Evolutionary conservation across 2,113 vertebrate genomes (phyloP).

Genomic region (Triplophysa rosa): DNA sequence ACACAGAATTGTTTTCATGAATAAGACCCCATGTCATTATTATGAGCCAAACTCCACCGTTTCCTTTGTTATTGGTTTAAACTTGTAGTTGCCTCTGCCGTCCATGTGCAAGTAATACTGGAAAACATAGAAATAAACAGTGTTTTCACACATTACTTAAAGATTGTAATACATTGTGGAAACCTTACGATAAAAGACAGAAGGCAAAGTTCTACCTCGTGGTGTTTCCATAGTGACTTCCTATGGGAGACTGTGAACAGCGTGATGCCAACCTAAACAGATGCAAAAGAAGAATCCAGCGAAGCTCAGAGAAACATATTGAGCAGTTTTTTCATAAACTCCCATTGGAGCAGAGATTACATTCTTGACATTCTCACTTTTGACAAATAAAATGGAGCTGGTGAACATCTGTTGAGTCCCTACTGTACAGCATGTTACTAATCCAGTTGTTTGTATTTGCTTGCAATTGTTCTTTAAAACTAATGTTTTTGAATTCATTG

Average conservation of each 20-base stretch:
- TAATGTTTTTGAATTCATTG: background rate
- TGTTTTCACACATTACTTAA: background rate
- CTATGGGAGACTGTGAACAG: conserved; percentile 97
- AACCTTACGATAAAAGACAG: background rate
- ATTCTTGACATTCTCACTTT: background rate
- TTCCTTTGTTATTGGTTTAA: conserved; percentile 94
- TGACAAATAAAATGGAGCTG: background rate
- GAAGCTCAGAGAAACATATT: background rate
- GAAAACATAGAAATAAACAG: background rate
- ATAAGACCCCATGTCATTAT: conserved; percentile 12
- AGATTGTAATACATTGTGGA: background rate
- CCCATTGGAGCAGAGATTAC: background rate
- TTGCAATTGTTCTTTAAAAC: background rate
- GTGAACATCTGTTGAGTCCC: no score
- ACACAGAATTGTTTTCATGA: background rate
- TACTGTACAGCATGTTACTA: background rate
- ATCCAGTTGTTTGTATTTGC: background rate
- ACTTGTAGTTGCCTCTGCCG: conserved; percentile 93
- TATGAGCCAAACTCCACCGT: conserved; percentile 95
- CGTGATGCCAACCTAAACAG: conserved; percentile 87
- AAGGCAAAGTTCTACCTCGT: conserved; percentile 76
- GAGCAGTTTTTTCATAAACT: background rate
- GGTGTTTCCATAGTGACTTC: conserved; percentile 97
- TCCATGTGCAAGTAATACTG: conserved; percentile 97
- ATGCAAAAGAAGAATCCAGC: conserved; percentile 34